Conservation (phyloP, 2,797 vertebrate species). For the Steatocranus sp. region DNA sequence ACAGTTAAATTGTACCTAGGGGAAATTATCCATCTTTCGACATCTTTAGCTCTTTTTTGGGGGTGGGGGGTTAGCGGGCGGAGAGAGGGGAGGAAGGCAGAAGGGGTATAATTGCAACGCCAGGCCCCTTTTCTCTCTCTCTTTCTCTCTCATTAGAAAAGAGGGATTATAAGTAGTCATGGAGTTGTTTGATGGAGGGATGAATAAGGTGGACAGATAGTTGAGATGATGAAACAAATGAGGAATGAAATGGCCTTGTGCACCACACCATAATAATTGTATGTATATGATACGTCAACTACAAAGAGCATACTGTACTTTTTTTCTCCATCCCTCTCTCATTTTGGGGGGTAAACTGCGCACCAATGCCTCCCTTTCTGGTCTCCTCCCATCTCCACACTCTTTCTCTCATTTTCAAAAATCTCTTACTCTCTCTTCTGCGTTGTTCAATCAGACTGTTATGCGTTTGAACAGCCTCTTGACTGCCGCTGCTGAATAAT, state of each 20-base stretch:
- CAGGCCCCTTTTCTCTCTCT: conserved; percentile 58
- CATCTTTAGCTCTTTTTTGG: conserved; percentile 89
- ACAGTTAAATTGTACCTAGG: conserved; percentile 99
- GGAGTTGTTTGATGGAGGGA: conserved; percentile 27
- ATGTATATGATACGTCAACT: background rate
- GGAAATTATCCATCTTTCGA: conserved; percentile 99
- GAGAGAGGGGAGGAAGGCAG: conserved; percentile 49
- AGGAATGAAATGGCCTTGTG: background rate
- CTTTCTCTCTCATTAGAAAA: conserved; percentile 38
- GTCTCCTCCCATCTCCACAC: conserved; percentile 13
- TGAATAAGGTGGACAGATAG: conserved; percentile 26
- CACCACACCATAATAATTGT: background rate
- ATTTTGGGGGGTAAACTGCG: background rate
- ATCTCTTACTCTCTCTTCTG: conserved; percentile 69
- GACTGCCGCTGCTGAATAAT: conserved; percentile 84
- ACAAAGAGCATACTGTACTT: background rate
- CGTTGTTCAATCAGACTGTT: conserved; percentile 83
- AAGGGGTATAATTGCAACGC: conserved; percentile 93
- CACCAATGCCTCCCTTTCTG: background rate
- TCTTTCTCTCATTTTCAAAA: conserved; percentile 39
- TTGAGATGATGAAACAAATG: background rate
- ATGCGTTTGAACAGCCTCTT: conserved; percentile 87
- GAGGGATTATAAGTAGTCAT: conserved; percentile 73
- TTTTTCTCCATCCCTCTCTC: background rate
- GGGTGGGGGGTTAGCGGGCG: conserved; percentile 9